phyloP scores from a whole-genome alignment of 2,113 vertebrate genomes.

The Hyperopisus bebe region DNA sequence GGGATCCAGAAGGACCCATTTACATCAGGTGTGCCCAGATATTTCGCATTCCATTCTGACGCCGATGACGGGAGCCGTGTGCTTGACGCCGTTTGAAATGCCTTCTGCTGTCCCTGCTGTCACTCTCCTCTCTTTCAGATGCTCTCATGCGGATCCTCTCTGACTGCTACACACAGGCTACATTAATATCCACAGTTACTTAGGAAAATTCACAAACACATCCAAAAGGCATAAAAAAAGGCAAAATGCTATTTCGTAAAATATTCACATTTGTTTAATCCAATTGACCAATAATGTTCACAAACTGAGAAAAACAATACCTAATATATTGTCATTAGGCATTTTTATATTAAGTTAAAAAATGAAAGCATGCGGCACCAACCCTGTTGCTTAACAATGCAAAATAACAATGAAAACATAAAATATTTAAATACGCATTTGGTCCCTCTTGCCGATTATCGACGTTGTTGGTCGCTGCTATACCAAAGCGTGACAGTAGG shows the following conservation, averaged over 20 bases:
- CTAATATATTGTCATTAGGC: background rate
- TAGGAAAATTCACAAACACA: background rate
- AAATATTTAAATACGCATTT: background rate
- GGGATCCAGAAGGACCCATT: slow-evolving; percentile 26
- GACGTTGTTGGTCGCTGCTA: slow-evolving; percentile 15
- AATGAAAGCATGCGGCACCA: background rate
- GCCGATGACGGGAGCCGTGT: background rate
- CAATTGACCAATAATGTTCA: background rate
- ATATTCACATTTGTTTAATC: background rate
- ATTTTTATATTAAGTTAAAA: background rate
- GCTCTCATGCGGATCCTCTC: background rate
- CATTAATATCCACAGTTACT: background rate
- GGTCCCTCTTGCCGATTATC: background rate
- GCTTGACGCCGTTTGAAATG: background rate
- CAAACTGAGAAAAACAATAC: background rate
- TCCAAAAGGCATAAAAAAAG: background rate
- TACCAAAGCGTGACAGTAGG: slow-evolving; percentile 48
- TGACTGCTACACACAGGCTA: background rate
- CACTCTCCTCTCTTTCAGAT: background rate
- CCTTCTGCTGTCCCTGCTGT: background rate
- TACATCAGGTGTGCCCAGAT: slow-evolving; percentile 33
- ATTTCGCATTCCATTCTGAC: slow-evolving; percentile 27
- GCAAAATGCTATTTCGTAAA: background rate
- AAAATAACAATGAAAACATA: background rate
- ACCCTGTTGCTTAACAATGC: background rate